phyloP scores from a whole-genome alignment of 2,113 vertebrate species.

The Stigmatopora nigra region DNA sequence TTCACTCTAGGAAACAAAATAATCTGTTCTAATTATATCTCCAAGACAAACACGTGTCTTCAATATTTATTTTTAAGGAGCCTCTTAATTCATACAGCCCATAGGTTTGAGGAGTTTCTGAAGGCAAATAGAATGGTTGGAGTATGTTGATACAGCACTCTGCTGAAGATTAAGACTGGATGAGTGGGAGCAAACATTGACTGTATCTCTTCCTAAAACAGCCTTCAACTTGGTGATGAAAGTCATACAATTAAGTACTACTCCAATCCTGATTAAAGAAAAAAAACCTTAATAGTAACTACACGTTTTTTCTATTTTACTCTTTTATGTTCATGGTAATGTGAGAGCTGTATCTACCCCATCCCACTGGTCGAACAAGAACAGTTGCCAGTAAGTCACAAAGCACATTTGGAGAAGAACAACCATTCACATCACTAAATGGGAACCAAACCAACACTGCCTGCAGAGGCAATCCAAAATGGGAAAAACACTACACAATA shows the following conservation, averaged over 20 bases:
- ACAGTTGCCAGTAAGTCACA: not conserved
- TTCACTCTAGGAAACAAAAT: constrained; percentile 25
- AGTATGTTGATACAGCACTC: constrained; percentile 8
- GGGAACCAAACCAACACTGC: not conserved
- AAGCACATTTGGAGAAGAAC: not conserved
- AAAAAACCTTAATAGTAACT: not conserved
- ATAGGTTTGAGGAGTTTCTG: constrained; percentile 22
- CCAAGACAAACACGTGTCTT: constrained; percentile 23
- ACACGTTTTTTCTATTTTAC: not conserved
- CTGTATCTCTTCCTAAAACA: not conserved
- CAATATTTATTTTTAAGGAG: constrained; percentile 19
- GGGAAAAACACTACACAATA: not conserved
- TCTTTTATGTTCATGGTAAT: not conserved
- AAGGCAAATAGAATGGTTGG: constrained; percentile 14
- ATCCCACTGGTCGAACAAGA: not conserved
- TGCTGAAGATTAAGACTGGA: constrained; percentile 4
- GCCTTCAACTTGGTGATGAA: not conserved
- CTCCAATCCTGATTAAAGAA: not conserved
- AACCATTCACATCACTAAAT: not conserved
- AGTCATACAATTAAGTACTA: not conserved
- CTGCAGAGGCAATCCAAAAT: not conserved
- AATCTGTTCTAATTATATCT: constrained; percentile 25
- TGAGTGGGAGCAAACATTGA: constrained; percentile 10
- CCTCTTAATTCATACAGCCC: constrained; percentile 11
- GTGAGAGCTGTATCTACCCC: not conserved